Base-by-base conservation (phyloP, 2,888 invertebrate species). In the Pristionchus japonicus region DNA sequence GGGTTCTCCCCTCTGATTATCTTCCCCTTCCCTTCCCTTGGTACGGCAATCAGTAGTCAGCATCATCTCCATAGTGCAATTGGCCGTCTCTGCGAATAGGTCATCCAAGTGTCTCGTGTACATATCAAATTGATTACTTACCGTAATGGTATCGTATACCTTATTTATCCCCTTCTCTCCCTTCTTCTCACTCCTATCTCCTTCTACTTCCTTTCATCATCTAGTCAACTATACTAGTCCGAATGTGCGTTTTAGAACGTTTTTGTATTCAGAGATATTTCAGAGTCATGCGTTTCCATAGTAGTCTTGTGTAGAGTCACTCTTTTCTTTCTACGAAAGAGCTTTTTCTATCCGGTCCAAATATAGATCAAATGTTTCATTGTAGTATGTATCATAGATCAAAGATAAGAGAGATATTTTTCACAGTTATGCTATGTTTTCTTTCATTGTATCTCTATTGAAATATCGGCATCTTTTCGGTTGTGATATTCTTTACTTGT, bases 31-130 rank as follows among this genome's bases (percentile, higher is more conserved):
- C 77, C 31, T 86, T 70, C 49, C 67, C 47, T 6, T 31, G 20
- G 23, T 83, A 83, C 34, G 82, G 52, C 77, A 77, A 77, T 47
- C 37, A 17, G 52, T 83, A 27, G 82, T 52, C 11, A 37, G 52
- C 52, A 83, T n/a, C n/a, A n/a, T 83, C 52, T 77, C 77, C 43
- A 77, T 27, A n/a, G 77, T 77, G 77, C 77, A 77, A 77, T 77
- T 77, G 27, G 11, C 77, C 77, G 40, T 27, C 13, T 43, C 67
- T 47, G 77, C 77, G 43, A 77, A 27, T 77, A n/a, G 77, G 77
- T 77, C 77, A 77, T 77, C 23, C 17, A 43, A 40, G 2, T 77
- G 40, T n/a, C 77, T 77, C 77, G 77, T 77, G 77, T 77, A 77
- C 77, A 77, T 77, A 77, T n/a, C n/a, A 17, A 47, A n/a, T 77